phyloP scores from a whole-genome alignment of 2,888 invertebrate species.

The Frankliniella intonsa region DNA sequence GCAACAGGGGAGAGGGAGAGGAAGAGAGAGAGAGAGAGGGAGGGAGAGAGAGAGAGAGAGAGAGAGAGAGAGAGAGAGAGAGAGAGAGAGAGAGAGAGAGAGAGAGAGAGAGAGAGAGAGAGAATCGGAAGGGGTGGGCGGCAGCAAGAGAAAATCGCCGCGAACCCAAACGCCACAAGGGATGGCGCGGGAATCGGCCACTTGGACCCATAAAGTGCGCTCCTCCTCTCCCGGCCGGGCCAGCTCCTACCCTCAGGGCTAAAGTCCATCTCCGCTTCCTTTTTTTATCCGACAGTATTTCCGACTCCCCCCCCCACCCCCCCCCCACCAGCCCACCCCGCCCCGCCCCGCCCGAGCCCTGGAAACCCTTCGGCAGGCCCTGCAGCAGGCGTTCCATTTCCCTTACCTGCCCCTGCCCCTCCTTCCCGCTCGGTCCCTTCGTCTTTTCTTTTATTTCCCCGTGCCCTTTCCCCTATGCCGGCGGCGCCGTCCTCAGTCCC shows the following conservation, averaged over 20 bases:
- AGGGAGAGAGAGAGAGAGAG: too few species aligned
- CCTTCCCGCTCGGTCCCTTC: not conserved
- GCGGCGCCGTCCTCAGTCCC: not conserved
- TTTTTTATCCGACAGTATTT: not conserved
- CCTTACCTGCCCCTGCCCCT: not conserved
- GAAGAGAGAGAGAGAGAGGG: too few species aligned
- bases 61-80: too few species aligned
- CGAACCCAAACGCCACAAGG: too few species aligned
- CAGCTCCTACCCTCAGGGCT: not conserved
- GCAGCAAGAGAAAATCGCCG: too few species aligned
- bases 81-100: too few species aligned
- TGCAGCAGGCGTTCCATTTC: not conserved
- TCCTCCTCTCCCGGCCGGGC: too few species aligned
- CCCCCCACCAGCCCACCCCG: not conserved
- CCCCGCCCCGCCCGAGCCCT: not conserved
- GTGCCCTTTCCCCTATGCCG: not conserved
- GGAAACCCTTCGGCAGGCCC: not conserved
- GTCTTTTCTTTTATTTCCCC: not conserved
- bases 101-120: too few species aligned
- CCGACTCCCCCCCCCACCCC: not conserved
- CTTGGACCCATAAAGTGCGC: too few species aligned
- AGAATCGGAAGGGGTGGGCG: too few species aligned
- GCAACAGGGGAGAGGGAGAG: too few species aligned
- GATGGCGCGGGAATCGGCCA: too few species aligned
- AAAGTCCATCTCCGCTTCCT: conserved; percentile 10